Base-by-base conservation (phyloP, 2,888 invertebrate species). In the Spodoptera exigua region DNA sequence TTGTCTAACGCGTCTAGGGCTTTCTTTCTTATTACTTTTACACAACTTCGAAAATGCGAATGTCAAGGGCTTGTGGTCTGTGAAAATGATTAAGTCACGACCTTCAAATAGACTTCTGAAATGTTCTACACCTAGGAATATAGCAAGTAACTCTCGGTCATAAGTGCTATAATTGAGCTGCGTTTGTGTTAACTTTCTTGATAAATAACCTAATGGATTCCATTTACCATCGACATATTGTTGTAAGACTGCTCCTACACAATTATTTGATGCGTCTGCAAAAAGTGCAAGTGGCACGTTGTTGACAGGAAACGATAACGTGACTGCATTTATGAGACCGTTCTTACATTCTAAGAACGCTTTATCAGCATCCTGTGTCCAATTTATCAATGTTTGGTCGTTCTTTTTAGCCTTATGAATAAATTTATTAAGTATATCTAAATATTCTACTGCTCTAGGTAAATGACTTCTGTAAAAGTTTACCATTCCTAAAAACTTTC, bases 191-290 rank as follows among this genome's bases (percentile, higher is more conserved):
- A 43, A 14, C n/a, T 43, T 43, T 21, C 21, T 43, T 9, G 43
- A 43, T 5, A 27, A 43, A 43, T 14, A 43, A n/a, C 21, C 43
- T 11, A 41, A 18, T 7, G 40, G 40, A 17, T 41, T 10, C 40
- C 40, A 41, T 11, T 3, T 17, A 12, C 11, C 11, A 17, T 11
- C 17, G 1, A 41, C 40, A 1, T 41, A 17, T n/a, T 41, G 40
- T 11, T 41, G 40, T 3, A 41, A 17, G 0, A 43, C 47, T 0
- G 55, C 55, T 0, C 47, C 54, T 0, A 21, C 46, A 11, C 54
- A 46, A 0, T 18, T 40, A 10, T 39, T 36, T 1, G 43, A 43
- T 0, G 43, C 43, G 11, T 43, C 43, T 9, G 43, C 21, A 18
- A 27, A 21, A 2, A 43, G 9, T 9, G 43, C 21, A 3, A 18